Base-by-base conservation (phyloP, 2,113 vertebrate genomes). In the Microcebus griseorufus region DNA sequence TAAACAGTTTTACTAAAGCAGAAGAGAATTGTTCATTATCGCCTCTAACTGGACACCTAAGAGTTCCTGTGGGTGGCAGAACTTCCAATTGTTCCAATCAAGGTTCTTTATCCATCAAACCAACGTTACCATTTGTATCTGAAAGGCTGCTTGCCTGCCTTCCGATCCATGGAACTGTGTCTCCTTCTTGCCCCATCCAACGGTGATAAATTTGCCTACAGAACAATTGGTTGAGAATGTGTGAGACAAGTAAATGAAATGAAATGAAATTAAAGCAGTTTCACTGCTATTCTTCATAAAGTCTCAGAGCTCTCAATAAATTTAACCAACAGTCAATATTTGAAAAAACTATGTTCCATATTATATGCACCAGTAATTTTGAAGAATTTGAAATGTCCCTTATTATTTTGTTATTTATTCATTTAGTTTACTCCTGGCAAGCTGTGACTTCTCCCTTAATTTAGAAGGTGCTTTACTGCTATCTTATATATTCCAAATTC, bases 131-230 rank as follows among this genome's bases (percentile, higher is more conserved):
- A 1, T 96, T 62, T 98, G 97, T 88, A 99, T 99, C 95, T 78
- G 98, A 97, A 99, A 99, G 0, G 99, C 99, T 0, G 99, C 99
- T 95, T 99, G 98, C 95, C 99, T 99, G 91, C 99, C 99, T 97
- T 99, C 99, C 20, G 99, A 99, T 94, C 99, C 99, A 60, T 99
- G 99, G 96, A 99, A 99, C 97, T 99, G 99, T 0, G 99, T 99
- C 97, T 99, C 99, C 96, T 99, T 99, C 98, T 99, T 99, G 53
- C 99, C 99, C 99, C 99, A 99, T 22, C 99, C 99, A 78, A 99
- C 99, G 14, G 99, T 99, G 97, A 99, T 98, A 88, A 99, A 99
- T 97, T 99, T 99, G 6, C 99, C 99, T 99, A 94, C 55, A 95
- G 80, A 97, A 98, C 34, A 98, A 95, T 85, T 8, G 94, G 94